These are phyloP conservation scores for Nymphalis c-album DNA, from an alignment of 2,888 invertebrate species.

Conservation along the genomic window DNA sequence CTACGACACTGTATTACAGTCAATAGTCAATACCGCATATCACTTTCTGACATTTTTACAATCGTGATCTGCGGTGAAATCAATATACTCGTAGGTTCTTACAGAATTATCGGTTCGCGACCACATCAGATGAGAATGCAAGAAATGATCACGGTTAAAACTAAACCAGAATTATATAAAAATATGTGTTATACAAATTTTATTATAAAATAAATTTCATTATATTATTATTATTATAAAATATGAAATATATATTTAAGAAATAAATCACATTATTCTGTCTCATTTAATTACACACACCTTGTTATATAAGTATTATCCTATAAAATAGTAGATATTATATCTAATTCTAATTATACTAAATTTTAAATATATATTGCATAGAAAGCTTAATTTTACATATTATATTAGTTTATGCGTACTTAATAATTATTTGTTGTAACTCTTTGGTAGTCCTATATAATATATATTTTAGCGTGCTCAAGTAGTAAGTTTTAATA, in stretches of 20 bases:
- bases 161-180: too few species aligned
- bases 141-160: too few species aligned
- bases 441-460: slow-evolving; percentile 13
- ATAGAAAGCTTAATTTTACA: slow-evolving; percentile 1
- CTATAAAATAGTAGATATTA: not conserved
- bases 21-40: too few species aligned
- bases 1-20: too few species aligned
- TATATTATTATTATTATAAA: not conserved
- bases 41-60: too few species aligned
- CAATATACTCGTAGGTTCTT: too few species aligned
- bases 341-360: not conserved
- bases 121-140: too few species aligned
- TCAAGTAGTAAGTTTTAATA: slow-evolving; percentile 25
- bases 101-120: too few species aligned
- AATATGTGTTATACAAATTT: too few species aligned
- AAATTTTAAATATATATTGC: not conserved
- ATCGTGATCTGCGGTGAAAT: too few species aligned
- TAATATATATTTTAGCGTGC: slow-evolving; percentile 12
- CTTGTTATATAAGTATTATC: not conserved
- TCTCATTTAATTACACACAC: not conserved
- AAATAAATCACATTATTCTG: not conserved
- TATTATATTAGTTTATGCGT: not conserved
- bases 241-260: not conserved
- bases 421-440: not conserved
- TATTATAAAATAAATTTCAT: not conserved